Conservation (phyloP, 2,113 vertebrate genomes). For the Trematocara nigrifrons region DNA sequence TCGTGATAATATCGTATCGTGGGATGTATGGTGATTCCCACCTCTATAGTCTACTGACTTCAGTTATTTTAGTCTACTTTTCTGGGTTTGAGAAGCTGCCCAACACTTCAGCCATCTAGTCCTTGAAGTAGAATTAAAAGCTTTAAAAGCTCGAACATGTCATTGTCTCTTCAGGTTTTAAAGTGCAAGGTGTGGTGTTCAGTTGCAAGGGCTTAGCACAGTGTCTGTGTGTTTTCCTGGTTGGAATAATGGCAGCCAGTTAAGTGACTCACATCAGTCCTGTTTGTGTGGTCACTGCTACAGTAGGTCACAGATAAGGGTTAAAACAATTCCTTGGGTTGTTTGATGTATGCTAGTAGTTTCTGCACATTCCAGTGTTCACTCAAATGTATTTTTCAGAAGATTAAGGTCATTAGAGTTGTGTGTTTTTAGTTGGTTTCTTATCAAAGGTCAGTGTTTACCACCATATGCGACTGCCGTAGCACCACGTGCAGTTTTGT, state of each 20-base stretch:
- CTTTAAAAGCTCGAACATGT: not conserved
- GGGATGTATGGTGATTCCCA: too few relatives aligned
- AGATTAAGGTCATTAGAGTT: not conserved
- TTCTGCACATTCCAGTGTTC: not conserved
- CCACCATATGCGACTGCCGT: not conserved
- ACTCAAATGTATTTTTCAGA: not conserved
- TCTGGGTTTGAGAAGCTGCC: not conserved
- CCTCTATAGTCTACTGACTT: not conserved
- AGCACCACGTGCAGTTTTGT: constrained; percentile 1
- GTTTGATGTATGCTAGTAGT: not conserved
- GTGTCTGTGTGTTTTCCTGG: not conserved
- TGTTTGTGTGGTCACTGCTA: constrained; percentile 1
- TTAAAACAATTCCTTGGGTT: not conserved
- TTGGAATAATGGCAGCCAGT: constrained; percentile 9
- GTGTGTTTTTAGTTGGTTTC: not conserved
- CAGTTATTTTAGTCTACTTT: not conserved
- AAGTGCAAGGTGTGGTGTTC: constrained; percentile 36
- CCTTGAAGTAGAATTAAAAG: not conserved
- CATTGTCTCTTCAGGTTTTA: constrained; percentile 19
- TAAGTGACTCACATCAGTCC: constrained; percentile 27
- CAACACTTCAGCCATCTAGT: not conserved
- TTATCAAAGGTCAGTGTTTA: constrained; percentile 27
- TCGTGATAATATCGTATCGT: too few relatives aligned
- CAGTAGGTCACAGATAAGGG: constrained; percentile 1
- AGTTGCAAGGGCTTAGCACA: constrained; percentile 3